A percentile compares a stretch with the other conserved stretches of the same genome.
phyloP scores from a whole-genome alignment of 2,113 vertebrate genomes.

The Percopsis transmontana region DNA sequence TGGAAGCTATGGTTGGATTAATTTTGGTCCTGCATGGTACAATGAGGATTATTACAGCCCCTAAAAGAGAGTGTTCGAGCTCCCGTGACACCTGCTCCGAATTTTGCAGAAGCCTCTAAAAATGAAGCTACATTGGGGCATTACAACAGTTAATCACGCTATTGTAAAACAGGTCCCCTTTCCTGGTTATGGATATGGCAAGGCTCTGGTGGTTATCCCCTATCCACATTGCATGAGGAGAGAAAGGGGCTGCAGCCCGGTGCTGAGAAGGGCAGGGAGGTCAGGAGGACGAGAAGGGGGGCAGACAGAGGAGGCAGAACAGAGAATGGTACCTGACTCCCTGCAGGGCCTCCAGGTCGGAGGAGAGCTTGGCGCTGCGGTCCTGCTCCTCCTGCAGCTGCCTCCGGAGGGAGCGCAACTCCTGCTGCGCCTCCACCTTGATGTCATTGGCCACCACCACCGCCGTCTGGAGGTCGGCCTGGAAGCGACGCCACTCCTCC shows the following conservation, averaged over 20 bases:
- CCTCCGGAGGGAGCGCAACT: slow-evolving; percentile 86
- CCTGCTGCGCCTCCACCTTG: slow-evolving; percentile 96
- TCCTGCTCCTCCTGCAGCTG: slow-evolving; percentile 93
- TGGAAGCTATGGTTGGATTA: no score
- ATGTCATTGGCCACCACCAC: slow-evolving; percentile 98
- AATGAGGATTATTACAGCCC: background rate
- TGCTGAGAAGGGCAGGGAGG: background rate
- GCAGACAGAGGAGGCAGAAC: slow-evolving; percentile 14
- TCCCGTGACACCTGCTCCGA: background rate
- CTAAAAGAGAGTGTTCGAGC: background rate
- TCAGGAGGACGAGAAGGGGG: slow-evolving; percentile 19
- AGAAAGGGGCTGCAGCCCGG: background rate
- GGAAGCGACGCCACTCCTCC: slow-evolving; percentile 94
- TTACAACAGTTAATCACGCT: no score
- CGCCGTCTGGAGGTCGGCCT: slow-evolving; percentile 95
- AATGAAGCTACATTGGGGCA: no score
- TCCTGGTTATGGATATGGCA: slow-evolving; percentile 42
- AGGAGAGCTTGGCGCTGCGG: slow-evolving; percentile 82
- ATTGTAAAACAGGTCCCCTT: background rate
- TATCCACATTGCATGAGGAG: slow-evolving; percentile 35
- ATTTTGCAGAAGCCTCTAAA: no score
- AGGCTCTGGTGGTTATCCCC: slow-evolving; percentile 57
- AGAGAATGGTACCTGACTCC: slow-evolving; percentile 80
- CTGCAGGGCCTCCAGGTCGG: slow-evolving; percentile 87
- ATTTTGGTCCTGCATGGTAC: background rate